Evolutionary conservation across 37 sponge, comb jelly and placozoan genomes (phyloP).

Genomic region (Dysidea cf. avara): DNA sequence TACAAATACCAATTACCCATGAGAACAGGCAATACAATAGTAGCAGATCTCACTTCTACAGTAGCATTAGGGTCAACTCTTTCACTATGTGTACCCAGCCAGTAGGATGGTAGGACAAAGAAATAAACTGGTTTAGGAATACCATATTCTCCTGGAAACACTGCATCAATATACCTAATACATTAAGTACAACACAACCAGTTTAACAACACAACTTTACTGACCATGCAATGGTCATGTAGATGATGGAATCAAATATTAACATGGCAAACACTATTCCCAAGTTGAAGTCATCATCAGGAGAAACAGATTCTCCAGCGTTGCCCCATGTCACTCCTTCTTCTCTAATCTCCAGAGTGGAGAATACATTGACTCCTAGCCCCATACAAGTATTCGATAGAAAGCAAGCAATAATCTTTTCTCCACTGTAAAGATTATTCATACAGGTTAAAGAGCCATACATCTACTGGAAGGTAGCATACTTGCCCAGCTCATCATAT

Average conservation of each 20-base stretch:
- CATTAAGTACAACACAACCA: neutral
- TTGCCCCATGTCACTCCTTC: too few relatives aligned
- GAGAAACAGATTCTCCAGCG: too few relatives aligned
- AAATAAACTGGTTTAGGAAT: conserved; percentile 75
- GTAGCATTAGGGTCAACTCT: neutral
- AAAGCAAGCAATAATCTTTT: neutral
- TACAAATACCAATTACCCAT: neutral
- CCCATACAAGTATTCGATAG: conserved; percentile 24
- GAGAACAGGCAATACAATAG: neutral
- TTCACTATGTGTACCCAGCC: conserved; percentile 23
- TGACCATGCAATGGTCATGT: too few relatives aligned
- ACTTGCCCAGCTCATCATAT: conserved; percentile 35
- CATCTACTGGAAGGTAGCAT: conserved; percentile 41
- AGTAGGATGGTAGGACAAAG: conserved; percentile 40
- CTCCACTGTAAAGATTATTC: too few relatives aligned
- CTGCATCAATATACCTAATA: conserved; percentile 39
- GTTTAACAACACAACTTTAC: neutral
- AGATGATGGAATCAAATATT: too few relatives aligned
- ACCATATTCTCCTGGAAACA: conserved; percentile 91
- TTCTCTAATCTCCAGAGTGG: too few relatives aligned
- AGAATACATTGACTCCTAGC: conserved; percentile 1
- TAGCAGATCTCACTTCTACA: neutral
- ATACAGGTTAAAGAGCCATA: conserved; percentile 30
- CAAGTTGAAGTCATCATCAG: too few relatives aligned
- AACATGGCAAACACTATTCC: too few relatives aligned